Conservation (phyloP, 2,888 invertebrate genomes). For the Orgyia antiqua region DNA sequence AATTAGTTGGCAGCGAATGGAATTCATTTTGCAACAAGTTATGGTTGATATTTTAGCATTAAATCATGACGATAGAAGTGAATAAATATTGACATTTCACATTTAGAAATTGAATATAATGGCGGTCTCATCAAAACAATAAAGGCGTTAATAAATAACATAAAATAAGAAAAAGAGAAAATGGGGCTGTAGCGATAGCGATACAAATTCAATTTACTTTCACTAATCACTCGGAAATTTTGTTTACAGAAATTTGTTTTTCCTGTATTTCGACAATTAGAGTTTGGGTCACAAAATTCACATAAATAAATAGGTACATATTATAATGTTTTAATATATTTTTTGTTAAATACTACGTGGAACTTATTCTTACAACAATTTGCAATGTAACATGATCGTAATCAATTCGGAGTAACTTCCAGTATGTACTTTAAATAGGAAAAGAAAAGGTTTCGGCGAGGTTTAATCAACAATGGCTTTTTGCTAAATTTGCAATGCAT, state of each 20-base stretch:
- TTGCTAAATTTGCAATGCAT: no score
- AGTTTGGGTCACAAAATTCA: no score
- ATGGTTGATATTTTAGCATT: background rate
- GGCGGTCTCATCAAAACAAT: background rate
- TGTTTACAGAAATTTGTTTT: constrained; percentile 34
- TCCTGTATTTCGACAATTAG: no score
- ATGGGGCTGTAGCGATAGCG: constrained; percentile 26
- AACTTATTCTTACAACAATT: no score
- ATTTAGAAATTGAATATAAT: background rate
- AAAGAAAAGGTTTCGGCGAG: no score
- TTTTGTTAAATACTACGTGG: no score
- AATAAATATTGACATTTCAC: background rate
- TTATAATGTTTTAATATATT: no score
- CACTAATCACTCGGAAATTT: constrained; percentile 33
- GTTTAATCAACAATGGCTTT: no score
- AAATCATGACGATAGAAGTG: background rate
- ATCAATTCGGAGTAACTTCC: no score
- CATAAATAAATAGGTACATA: no score
- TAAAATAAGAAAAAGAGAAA: constrained; percentile 30
- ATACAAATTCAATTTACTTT: constrained; percentile 44
- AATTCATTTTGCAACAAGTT: background rate
- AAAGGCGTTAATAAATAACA: constrained; percentile 4
- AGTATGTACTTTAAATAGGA: no score
- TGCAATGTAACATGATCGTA: no score
- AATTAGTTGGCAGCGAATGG: background rate